These are phyloP conservation scores for Urophycis tenuis DNA, from an alignment of 2,797 vertebrate genomes.

Conservation along the genomic window DNA sequence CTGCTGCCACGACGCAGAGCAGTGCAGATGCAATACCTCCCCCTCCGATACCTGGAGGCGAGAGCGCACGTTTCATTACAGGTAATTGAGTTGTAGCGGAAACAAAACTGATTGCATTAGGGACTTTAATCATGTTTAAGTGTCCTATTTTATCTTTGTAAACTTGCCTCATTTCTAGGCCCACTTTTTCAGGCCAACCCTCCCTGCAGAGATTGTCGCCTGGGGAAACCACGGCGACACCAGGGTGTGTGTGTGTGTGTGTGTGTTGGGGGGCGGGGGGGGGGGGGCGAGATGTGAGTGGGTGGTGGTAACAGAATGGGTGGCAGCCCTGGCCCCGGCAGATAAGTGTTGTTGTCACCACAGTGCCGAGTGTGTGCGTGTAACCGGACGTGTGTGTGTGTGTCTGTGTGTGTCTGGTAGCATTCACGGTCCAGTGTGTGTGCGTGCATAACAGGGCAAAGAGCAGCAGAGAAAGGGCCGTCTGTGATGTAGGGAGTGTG, in stretches of 20 bases:
- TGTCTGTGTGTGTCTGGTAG: neutral
- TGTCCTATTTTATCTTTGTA: conserved; percentile 57
- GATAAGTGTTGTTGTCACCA: conserved; percentile 56
- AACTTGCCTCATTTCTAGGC: conserved; percentile 53
- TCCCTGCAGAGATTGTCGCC: conserved; percentile 64
- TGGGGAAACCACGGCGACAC: conserved; percentile 42
- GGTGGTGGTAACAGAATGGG: neutral
- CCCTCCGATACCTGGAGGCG: conserved; percentile 10
- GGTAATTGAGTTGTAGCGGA: conserved; percentile 58
- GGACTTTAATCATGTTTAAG: conserved; percentile 55
- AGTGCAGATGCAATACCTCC: conserved; percentile 14
- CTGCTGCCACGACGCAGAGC: conserved; percentile 29
- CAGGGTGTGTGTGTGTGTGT: no score
- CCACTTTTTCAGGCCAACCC: conserved; percentile 57
- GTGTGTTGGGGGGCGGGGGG: no score
- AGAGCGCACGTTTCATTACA: conserved; percentile 51
- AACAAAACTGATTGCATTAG: conserved; percentile 60
- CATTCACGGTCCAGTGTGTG: conserved; percentile 3
- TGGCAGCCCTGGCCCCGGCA: conserved; percentile 39
- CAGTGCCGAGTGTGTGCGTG: conserved; percentile 1
- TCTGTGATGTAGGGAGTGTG: conserved; percentile 29
- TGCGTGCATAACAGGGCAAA: conserved; percentile 6
- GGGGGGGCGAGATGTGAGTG: conserved; percentile 26
- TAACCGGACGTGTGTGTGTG: conserved; percentile 20
- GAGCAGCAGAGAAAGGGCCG: conserved; percentile 29